Evolutionary conservation across 2,888 invertebrate genomes (phyloP).

Genomic region (Rotaria macrura): DNA sequence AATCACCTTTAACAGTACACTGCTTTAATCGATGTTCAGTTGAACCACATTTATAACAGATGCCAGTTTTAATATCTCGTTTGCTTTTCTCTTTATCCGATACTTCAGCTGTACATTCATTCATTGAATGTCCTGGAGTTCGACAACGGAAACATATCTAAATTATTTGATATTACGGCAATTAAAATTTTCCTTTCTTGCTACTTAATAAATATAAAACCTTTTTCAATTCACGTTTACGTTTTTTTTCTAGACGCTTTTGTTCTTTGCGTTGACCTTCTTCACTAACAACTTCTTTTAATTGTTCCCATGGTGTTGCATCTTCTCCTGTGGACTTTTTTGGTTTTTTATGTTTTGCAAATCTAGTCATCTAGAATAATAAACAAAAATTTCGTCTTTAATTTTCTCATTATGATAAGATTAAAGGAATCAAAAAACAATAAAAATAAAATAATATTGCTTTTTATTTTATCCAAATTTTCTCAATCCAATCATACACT

Average conservation of each 20-base stretch:
- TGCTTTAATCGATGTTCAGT: conserved; percentile 64
- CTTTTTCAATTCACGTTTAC: background rate
- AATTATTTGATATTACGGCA: too few relatives aligned
- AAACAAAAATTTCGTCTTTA: background rate
- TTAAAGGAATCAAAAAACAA: background rate
- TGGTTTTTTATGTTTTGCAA: background rate
- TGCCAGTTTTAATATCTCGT: conserved; percentile 52
- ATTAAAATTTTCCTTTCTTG: too few relatives aligned
- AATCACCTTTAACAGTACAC: conserved; percentile 38
- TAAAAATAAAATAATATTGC: background rate
- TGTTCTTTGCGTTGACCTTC: background rate
- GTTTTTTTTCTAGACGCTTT: background rate
- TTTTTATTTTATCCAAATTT: background rate
- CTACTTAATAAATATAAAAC: background rate
- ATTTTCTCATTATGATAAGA: background rate
- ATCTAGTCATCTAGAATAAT: conserved; percentile 15
- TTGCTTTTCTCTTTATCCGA: conserved; percentile 50
- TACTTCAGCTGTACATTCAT: conserved; percentile 61
- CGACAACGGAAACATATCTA: conserved; percentile 66
- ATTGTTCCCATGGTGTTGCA: conserved; percentile 12
- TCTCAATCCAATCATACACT: background rate
- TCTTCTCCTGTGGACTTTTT: background rate
- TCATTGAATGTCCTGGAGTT: conserved; percentile 66
- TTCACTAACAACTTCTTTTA: background rate
- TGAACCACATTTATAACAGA: conserved; percentile 80